phyloP scores from a whole-genome alignment of 2,113 vertebrate genomes.

The Aptenodytes patagonicus region DNA sequence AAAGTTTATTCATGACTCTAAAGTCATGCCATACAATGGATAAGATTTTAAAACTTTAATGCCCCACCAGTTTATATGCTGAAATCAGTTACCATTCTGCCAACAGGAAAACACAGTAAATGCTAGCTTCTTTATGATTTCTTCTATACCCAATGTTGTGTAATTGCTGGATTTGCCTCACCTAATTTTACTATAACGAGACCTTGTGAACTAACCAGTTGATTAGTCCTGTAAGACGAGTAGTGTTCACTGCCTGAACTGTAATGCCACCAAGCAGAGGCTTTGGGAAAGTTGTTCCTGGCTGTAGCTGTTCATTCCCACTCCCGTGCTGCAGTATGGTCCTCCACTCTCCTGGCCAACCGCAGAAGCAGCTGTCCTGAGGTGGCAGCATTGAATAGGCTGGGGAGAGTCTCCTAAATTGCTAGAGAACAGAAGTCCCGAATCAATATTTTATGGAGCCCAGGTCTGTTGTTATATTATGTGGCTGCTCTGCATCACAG shows the following conservation, averaged over 20 bases:
- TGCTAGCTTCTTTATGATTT: not conserved
- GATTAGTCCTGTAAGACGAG: not conserved
- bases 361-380: not conserved
- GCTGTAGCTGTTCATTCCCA: not conserved
- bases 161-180: not conserved
- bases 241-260: not conserved
- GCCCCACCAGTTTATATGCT: not conserved
- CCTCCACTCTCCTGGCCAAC: not conserved
- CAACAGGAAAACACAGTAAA: not conserved
- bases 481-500: not conserved
- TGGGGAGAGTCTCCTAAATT: not conserved
- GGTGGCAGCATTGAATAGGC: not conserved
- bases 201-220: not conserved
- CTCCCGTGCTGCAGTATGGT: rapidly evolving
- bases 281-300: not conserved
- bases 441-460: not conserved
- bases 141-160: not conserved
- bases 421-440: not conserved
- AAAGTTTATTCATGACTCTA: not conserved
- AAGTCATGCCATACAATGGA: not conserved
- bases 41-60: not conserved
- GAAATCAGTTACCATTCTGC: not conserved
- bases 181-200: not conserved
- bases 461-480: not conserved
- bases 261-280: not conserved